Base-by-base conservation (phyloP, 2,113 vertebrate species). In the Vombatus ursinus region DNA sequence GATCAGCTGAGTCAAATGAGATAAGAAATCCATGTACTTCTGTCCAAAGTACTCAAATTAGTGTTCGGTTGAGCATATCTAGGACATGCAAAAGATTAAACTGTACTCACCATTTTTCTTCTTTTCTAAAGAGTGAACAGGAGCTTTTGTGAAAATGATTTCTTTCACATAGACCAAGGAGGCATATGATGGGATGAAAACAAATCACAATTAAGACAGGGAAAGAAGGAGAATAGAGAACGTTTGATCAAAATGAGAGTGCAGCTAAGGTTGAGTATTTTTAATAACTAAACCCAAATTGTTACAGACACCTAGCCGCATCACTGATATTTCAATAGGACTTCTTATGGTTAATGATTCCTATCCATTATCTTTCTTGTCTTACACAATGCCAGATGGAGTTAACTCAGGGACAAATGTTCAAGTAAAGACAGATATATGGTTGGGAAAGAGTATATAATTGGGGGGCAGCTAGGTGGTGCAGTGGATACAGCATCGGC, bases 1-100 rank as follows among this genome's bases (percentile, higher is more conserved):
- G 24, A 96, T 92, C 50, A 47, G 44, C 68, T 91, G 94, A 96
- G 91, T 8, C 54, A 3, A 84, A 0, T 77, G 91, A 97, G 92
- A 94, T 90, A 90, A 93, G 90, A 94, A 91, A 96, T 2, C 54
- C 68, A 48, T 52, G 54, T 92, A 92, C 89, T 91, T 92, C 89
- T 92, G 96, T 95, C 94, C 95, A 93, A 96, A 94, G 16, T 57
- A 2, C 25, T 96, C 94, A 91, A 92, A 95, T 92, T 95, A 93
- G 95, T 8, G 90, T 91, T 94, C 16, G 91, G 44, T 52, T 95
- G 28, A 92, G n/a, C 61, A 51, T 93, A 92, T 68, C 89, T 68
- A 51, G 61, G 92, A 96, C 96, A 53, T 8, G 28, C 28, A 16
- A 92, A 95, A 92, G 94, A 91, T 57, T 94, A 92, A 93, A 96